These are phyloP conservation scores for Perizoma affinitatum DNA, from an alignment of 2,888 invertebrate genomes.

Conservation along the genomic window DNA sequence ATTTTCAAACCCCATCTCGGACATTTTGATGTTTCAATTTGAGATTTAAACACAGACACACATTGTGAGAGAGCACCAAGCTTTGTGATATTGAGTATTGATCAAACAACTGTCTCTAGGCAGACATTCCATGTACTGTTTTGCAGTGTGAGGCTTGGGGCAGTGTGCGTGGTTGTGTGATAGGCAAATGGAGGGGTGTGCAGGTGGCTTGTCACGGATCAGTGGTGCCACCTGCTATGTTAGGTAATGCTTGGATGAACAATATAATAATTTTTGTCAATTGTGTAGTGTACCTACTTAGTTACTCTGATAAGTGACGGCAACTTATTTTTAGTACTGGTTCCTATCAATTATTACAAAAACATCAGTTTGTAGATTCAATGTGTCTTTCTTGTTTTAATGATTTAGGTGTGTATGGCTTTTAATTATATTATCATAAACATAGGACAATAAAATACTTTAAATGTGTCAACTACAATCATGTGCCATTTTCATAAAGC, in stretches of 20 bases:
- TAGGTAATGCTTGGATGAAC: constrained; percentile 64
- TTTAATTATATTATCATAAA: no score
- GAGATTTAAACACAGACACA: constrained; percentile 54
- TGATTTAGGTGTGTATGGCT: no score
- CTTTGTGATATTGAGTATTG: constrained; percentile 68
- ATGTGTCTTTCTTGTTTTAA: no score
- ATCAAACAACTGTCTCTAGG: constrained; percentile 78
- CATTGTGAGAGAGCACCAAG: constrained; percentile 60
- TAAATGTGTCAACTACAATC: no score
- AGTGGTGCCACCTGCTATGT: constrained; percentile 73
- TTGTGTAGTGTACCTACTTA: constrained; percentile 3
- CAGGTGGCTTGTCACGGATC: constrained; percentile 74
- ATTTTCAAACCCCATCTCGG: constrained; percentile 80
- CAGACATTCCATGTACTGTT: constrained; percentile 52
- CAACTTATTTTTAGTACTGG: constrained; percentile 13
- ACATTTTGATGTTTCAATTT: constrained; percentile 62
- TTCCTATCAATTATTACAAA: neutral
- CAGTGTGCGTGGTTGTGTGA: constrained; percentile 53
- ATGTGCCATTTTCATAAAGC: no score
- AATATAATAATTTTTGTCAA: constrained; percentile 7
- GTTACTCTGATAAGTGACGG: constrained; percentile 9
- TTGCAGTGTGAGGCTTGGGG: constrained; percentile 46
- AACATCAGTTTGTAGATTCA: no score
- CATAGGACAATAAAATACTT: no score
- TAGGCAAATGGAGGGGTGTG: constrained; percentile 64